A percentile compares a stretch with the other conserved stretches of the same genome.
Conservation (phyloP, 2,888 invertebrate species). For the Tinea trinotella region DNA sequence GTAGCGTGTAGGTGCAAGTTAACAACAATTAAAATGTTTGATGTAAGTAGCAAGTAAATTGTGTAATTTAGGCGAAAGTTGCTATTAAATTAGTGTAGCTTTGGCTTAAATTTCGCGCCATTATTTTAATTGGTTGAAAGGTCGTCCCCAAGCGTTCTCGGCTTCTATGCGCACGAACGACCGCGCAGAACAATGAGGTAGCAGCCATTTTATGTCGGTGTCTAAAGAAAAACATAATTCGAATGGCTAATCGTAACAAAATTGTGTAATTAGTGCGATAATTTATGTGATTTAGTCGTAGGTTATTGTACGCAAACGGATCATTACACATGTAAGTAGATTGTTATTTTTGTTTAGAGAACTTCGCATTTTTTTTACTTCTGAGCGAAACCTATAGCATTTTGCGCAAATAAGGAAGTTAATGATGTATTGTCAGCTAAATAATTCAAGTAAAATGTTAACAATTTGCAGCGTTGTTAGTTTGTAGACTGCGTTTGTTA, state of each 20-base stretch:
- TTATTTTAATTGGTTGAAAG: constrained; percentile 72
- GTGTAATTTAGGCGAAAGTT: background rate
- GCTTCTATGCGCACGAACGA: constrained; percentile 74
- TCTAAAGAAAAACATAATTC: constrained; percentile 71
- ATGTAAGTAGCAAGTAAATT: background rate
- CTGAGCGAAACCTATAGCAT: constrained; percentile 44
- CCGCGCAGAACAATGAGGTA: constrained; percentile 74
- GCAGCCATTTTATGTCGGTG: constrained; percentile 73
- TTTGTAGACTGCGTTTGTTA: constrained; percentile 31
- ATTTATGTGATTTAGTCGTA: constrained; percentile 69
- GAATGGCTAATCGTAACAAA: constrained; percentile 72
- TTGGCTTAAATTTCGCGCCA: constrained; percentile 70
- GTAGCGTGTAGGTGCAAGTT: background rate
- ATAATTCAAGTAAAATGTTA: constrained; percentile 10
- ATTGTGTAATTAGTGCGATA: constrained; percentile 72
- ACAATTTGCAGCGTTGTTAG: background rate
- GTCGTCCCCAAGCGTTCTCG: constrained; percentile 72
- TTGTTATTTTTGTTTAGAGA: constrained; percentile 50
- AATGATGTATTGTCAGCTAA: constrained; percentile 36
- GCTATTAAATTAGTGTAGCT: constrained; percentile 8
- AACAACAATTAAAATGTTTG: background rate
- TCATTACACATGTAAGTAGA: constrained; percentile 66
- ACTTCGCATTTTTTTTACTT: constrained; percentile 22
- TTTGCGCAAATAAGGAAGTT: constrained; percentile 35
- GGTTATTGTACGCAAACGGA: constrained; percentile 61